Evolutionary conservation across 1,140 invertebrate genomes (phyloP).

Genomic region (Papilio dardanus): DNA sequence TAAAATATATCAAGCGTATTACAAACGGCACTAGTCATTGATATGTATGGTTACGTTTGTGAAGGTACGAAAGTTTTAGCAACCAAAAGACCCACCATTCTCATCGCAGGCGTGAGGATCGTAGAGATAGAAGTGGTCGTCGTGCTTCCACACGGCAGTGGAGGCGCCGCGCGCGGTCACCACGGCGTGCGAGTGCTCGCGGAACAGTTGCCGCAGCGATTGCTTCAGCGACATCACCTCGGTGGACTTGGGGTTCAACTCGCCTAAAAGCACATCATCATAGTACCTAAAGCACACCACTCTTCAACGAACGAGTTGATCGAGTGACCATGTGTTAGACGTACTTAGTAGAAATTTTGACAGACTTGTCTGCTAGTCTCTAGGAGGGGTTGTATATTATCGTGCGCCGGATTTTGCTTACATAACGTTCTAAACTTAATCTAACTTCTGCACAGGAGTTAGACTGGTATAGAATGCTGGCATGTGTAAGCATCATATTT

Average conservation of each 20-base stretch:
- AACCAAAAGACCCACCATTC: slow-evolving; percentile 61
- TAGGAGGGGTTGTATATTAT: too few relatives aligned
- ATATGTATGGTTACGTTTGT: too few relatives aligned
- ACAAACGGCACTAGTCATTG: too few relatives aligned
- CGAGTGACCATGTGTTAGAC: too few relatives aligned
- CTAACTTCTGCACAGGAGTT: background rate
- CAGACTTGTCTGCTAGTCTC: too few relatives aligned
- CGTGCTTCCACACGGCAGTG: slow-evolving; percentile 71
- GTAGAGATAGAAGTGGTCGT: slow-evolving; percentile 74
- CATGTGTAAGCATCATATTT: slow-evolving; percentile 40
- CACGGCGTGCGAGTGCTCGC: slow-evolving; percentile 72
- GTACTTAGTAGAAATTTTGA: too few relatives aligned
- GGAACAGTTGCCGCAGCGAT: slow-evolving; percentile 72
- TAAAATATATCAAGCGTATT: background rate
- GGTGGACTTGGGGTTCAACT: slow-evolving; percentile 53
- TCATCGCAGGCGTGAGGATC: slow-evolving; percentile 81
- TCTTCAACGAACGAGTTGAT: too few relatives aligned
- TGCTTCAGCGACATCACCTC: slow-evolving; percentile 63
- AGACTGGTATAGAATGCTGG: background rate
- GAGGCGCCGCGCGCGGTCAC: slow-evolving; percentile 75
- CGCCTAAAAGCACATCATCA: slow-evolving; percentile 43
- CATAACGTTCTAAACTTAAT: too few relatives aligned
- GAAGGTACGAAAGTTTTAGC: background rate
- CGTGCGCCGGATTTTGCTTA: too few relatives aligned
- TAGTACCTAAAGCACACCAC: background rate